Evolutionary conservation across 2,113 vertebrate genomes (phyloP).

Genomic region (Gymnorhina tibicen): DNA sequence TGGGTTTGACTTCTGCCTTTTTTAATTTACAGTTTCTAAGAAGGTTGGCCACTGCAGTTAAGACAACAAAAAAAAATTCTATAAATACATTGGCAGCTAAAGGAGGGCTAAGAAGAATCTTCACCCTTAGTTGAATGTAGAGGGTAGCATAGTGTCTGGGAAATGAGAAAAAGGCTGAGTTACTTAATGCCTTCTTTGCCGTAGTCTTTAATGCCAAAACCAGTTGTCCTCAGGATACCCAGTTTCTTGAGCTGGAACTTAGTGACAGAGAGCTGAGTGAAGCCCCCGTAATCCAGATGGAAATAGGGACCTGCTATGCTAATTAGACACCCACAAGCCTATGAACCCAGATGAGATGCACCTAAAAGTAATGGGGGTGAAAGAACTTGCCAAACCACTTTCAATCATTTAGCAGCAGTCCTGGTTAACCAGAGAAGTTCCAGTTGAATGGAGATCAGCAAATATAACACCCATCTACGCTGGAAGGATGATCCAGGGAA

Average conservation of each 20-base stretch:
- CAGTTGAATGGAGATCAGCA: background rate
- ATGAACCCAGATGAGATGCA: background rate
- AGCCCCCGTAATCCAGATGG: background rate
- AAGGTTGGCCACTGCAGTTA: background rate
- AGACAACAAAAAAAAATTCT: background rate
- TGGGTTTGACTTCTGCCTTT: background rate
- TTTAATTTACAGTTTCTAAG: background rate
- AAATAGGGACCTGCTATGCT: background rate
- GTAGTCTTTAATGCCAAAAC: background rate
- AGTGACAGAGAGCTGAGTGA: background rate
- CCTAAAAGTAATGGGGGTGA: background rate
- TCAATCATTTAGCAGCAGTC: background rate
- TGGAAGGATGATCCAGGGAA: background rate
- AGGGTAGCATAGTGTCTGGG: background rate
- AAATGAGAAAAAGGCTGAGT: background rate
- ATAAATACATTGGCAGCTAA: background rate
- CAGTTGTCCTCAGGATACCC: background rate
- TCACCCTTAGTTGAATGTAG: background rate
- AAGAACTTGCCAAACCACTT: background rate
- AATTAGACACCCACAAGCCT: background rate
- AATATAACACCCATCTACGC: background rate
- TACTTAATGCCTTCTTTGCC: background rate
- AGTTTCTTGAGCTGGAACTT: background rate
- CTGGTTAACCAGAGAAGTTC: background rate
- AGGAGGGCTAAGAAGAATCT: background rate